phyloP scores from a whole-genome alignment of 2,888 invertebrate genomes.

The Euzophera pinguis region DNA sequence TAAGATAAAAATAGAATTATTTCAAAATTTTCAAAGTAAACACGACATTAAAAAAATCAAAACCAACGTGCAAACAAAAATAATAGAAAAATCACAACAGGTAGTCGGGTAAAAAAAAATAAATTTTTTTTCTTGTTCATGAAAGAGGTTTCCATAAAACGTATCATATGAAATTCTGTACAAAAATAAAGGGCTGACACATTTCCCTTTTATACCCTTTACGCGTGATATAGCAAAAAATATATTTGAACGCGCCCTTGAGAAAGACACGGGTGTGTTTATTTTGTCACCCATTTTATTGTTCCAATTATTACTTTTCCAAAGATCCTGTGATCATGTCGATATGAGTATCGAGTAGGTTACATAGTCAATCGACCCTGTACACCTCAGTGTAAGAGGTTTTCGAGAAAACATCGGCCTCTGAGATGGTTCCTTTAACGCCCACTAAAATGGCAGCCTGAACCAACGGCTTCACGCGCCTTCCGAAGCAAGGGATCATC shows the following conservation, averaged over 20 bases:
- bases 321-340: too few species aligned
- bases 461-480: too few species aligned
- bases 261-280: background rate
- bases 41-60: background rate
- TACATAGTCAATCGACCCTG: too few species aligned
- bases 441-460: too few species aligned
- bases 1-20: too few species aligned
- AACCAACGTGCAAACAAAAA: background rate
- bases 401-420: too few species aligned
- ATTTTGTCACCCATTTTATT: background rate
- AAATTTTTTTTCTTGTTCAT: slow-evolving; percentile 3
- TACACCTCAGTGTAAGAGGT: too few species aligned
- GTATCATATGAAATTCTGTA: slow-evolving; percentile 39
- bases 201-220: slow-evolving; percentile 34
- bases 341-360: too few species aligned
- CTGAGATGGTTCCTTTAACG: too few species aligned
- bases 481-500: too few species aligned
- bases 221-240: slow-evolving; percentile 26
- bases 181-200: slow-evolving; percentile 32
- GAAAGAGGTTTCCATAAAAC: slow-evolving; percentile 26
- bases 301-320: too few species aligned
- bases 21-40: background rate
- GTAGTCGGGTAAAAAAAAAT: slow-evolving; percentile 13
- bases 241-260: slow-evolving; percentile 23
- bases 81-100: slow-evolving; percentile 14